Base-by-base conservation (phyloP, 2,113 vertebrate species). In the Ceyx cyanopectus region DNA sequence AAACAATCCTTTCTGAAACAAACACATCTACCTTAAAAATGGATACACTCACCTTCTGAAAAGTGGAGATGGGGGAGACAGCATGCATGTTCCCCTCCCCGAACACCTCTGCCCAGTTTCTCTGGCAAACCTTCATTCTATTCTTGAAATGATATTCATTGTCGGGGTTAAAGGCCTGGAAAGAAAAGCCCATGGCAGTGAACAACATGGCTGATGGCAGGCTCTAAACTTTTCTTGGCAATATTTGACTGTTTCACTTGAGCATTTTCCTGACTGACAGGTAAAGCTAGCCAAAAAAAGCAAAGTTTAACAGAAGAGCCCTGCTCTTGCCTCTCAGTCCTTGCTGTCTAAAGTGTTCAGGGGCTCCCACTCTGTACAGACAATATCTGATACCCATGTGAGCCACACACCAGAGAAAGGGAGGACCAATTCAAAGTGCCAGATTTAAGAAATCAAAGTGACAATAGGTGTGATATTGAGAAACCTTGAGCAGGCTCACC, bases 111-210 rank as follows among this genome's bases (percentile, higher is more conserved):
- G 98, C 98, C 99, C 99, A 99, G 97, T 99, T 99, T 96, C 99
- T 99, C 94, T 99, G 99, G 94, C 98, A 99, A 3, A 98, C 97
- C 97, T 99, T 99, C 99, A 99, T 99, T 90, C 99, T 98, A 90
- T 99, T 99, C 97, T 99, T 99, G 96, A 99, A 99, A 96, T 99
- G 99, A 97, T 99, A 99, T 94, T 99, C 99, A 26, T 99, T 99
- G 95, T 99, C 99, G 2, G 99, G 99, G 96, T 99, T 99, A 91
- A 99, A 99, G 56, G 99, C 99, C 99, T 99, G 93, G 37, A 96
- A 95, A 86, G 70, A 85, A 89, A 74, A 82, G 29, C 32, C 57
- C 91, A 56, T 3, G 32, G 69, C 37, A 89, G 63, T 77, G 26
- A 94, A 21, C 41, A 87, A 46, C 29, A 50, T 1, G n/a, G 11